A percentile compares a stretch with the other conserved stretches of the same genome.
Evolutionary conservation across 2,888 invertebrate genomes (phyloP).

Genomic region (Hirudinaria manillensis): DNA sequence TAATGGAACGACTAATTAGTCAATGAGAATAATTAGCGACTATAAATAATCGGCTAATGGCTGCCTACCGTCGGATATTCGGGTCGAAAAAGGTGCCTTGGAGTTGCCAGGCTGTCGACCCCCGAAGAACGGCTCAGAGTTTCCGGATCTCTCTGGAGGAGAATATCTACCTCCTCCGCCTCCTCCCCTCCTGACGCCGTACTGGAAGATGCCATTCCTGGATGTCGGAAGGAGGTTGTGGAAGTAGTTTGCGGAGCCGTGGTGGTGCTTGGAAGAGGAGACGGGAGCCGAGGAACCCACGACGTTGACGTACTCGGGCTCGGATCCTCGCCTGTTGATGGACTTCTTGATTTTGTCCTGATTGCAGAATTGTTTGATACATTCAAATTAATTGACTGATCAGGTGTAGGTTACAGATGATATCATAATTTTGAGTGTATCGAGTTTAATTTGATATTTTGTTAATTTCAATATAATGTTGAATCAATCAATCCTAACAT

Average conservation of each 20-base stretch:
- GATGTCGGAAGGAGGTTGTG: neutral
- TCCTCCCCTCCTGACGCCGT: neutral
- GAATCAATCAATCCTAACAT: no score
- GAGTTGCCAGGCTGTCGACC: neutral
- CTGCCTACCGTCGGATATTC: conserved; percentile 23
- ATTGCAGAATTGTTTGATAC: neutral
- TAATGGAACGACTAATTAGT: neutral
- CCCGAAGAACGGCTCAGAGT: neutral
- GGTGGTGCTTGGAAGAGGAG: conserved; percentile 10
- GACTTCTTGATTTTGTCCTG: conserved; percentile 29
- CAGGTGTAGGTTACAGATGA: no score
- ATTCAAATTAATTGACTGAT: neutral
- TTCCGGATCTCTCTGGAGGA: conserved; percentile 21
- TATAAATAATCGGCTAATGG: no score
- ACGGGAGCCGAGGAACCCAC: conserved; percentile 1
- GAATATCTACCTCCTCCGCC: conserved; percentile 17
- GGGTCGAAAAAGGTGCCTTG: conserved; percentile 5
- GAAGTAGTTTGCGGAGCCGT: conserved; percentile 9
- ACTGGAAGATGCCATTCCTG: conserved; percentile 17
- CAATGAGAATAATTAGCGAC: no score
- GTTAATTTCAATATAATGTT: no score
- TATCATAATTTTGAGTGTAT: conserved; percentile 6
- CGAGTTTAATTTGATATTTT: no score
- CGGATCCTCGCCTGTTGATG: conserved; percentile 40
- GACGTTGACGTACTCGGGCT: conserved; percentile 50